Evolutionary conservation across 1,140 invertebrate species (phyloP), one percentile per base, ranked within the genome.

Genomic region (Caenorhabditis tropicalis): DNA sequence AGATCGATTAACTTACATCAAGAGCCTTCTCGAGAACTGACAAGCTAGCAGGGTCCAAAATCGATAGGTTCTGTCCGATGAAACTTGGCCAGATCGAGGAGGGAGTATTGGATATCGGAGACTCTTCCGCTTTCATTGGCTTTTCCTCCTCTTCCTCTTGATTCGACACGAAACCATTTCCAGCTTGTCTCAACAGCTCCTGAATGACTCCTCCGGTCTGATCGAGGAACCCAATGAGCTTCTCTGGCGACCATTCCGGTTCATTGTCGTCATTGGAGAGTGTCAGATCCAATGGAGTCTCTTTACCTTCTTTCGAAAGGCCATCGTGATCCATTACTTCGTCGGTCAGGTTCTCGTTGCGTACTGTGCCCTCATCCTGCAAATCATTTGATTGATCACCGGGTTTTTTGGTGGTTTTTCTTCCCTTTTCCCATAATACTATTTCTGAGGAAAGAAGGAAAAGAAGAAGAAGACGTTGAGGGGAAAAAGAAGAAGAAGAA

Each of bases 11-110:
- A 51, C 48, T 53, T 79, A 89, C 89, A 80, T 89, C 89, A 4
- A 89, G 70, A 48, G 84, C 88, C 43, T 85, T 88, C 79, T 89
- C 88, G 21, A 89, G 21, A 15, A 27, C 70, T 15, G 88, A 87
- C 0, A 88, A 60, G 31, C 89, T 81, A 24, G 85, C 86, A 60
- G 82, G 85, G 48, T 65, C 84, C n/a, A 87, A 83, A 36, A 89
- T 81, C 87, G 89, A 87, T 31, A 87, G 88, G 53, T 89, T 88
- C 79, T 83, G 87, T 27, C 19, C 36, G 24, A 84, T 53, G 33
- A 82, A 82, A 12, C 39, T 27, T 21, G 53, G 81, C 86, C 87
- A 87, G 51, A 88, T 85, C 10, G 84, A 82, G 0, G 49, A 53
- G 1, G 81, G 27, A 1, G 36, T 31, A 36, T 36, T 74, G 1